phyloP scores from a whole-genome alignment of 2,113 vertebrate species.

The Protobothrops mucrosquamatus region DNA sequence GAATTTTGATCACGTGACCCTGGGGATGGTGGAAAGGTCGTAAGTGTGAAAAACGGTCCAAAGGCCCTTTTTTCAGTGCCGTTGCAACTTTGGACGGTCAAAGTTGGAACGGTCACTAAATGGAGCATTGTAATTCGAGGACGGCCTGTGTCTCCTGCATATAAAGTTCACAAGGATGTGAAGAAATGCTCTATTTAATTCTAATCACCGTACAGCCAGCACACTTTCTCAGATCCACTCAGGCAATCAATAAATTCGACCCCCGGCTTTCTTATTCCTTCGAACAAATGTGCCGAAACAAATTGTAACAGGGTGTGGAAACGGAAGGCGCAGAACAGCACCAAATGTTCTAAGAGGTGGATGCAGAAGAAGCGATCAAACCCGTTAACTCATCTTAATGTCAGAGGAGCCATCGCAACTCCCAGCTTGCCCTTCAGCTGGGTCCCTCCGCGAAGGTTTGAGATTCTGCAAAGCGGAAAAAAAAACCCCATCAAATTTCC shows the following conservation, averaged over 20 bases:
- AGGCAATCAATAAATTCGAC: neutral
- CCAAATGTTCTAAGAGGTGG: neutral
- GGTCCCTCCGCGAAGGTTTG: neutral
- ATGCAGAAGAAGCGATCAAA: neutral
- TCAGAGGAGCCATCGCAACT: neutral
- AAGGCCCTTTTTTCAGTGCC: too few relatives aligned
- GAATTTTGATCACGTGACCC: too few relatives aligned
- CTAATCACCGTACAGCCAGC: neutral
- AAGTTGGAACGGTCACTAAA: too few relatives aligned
- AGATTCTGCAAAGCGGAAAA: neutral
- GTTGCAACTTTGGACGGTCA: too few relatives aligned
- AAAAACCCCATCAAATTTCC: neutral
- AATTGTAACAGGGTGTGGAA: neutral
- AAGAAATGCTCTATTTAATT: neutral
- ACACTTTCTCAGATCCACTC: neutral
- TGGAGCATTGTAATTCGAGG: neutral
- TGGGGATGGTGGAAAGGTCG: too few relatives aligned
- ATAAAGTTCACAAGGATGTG: neutral
- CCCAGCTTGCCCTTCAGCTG: neutral
- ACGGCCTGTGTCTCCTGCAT: neutral
- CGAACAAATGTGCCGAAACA: neutral
- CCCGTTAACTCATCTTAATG: neutral
- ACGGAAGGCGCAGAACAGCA: neutral
- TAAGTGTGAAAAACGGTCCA: too few relatives aligned
- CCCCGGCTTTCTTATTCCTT: neutral